Evolutionary conservation across 2,113 vertebrate species (phyloP).

Genomic region (Stegastes partitus): DNA sequence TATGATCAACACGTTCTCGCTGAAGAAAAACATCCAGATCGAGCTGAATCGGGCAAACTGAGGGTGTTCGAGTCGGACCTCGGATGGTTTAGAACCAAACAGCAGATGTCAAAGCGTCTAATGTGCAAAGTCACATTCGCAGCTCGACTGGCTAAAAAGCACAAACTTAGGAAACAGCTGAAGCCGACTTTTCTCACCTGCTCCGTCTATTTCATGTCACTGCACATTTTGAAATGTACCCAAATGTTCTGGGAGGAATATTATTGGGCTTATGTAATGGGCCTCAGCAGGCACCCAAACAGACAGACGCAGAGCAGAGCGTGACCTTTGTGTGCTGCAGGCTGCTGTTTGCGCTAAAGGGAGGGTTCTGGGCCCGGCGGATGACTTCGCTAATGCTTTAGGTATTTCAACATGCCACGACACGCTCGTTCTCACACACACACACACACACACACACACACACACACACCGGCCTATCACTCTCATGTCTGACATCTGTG

Average conservation of each 20-base stretch:
- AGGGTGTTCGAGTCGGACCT: neutral
- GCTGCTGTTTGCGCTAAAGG: slow-evolving; percentile 65
- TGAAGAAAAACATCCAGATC: neutral
- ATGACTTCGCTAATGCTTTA: slow-evolving; percentile 74
- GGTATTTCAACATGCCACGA: slow-evolving; percentile 77
- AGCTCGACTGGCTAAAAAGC: too few species aligned
- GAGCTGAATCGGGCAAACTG: neutral
- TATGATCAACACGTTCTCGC: neutral
- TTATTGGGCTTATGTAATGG: slow-evolving; percentile 52
- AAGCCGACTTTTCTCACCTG: neutral
- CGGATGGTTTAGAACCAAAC: neutral
- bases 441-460: slow-evolving; percentile 23
- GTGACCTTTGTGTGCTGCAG: slow-evolving; percentile 71
- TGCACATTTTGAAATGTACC: slow-evolving; percentile 5
- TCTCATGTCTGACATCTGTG: slow-evolving; percentile 67
- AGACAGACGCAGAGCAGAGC: slow-evolving; percentile 43
- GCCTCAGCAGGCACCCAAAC: slow-evolving; percentile 36
- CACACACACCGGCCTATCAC: slow-evolving; percentile 40
- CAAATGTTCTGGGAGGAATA: slow-evolving; percentile 2
- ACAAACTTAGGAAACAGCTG: too few species aligned
- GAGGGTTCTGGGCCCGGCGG: slow-evolving; percentile 58
- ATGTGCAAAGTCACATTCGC: too few species aligned
- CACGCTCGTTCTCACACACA: slow-evolving; percentile 59
- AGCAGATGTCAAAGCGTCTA: too few species aligned
- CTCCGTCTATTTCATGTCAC: slow-evolving; percentile 9